Percentiles rank a stretch among this genome's conserved stretches.
Evolutionary conservation across 2,888 invertebrate species (phyloP).

Genomic region (Drosophila ezoana): DNA sequence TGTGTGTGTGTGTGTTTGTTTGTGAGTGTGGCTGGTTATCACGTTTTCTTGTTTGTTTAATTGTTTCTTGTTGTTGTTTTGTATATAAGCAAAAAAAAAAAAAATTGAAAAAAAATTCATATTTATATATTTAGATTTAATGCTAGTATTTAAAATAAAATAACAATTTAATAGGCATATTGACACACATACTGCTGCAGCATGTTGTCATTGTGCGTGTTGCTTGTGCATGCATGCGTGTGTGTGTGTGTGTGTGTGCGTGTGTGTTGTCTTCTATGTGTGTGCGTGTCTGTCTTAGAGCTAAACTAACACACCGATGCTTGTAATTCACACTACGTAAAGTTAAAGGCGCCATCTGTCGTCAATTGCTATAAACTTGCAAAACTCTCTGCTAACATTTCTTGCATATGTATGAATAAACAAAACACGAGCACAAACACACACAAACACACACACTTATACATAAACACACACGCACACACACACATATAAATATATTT

Average conservation of each 20-base stretch:
- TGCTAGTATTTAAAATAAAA: slow-evolving; percentile 73
- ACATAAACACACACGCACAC: slow-evolving; percentile 9
- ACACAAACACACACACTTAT: slow-evolving; percentile 8
- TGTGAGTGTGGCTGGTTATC: slow-evolving; percentile 58
- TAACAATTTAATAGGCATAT: slow-evolving; percentile 75
- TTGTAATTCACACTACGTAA: slow-evolving; percentile 33
- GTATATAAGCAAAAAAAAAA: slow-evolving; percentile 45
- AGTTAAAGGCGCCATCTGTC: slow-evolving; percentile 36
- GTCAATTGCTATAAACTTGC: slow-evolving; percentile 8
- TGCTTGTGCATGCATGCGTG: slow-evolving; percentile 20
- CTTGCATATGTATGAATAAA: slow-evolving; percentile 62
- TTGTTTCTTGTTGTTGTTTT: slow-evolving; percentile 39
- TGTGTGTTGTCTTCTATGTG: slow-evolving; percentile 14
- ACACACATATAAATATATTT: neutral
- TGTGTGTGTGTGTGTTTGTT: slow-evolving; percentile 29
- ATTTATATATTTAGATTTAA: slow-evolving; percentile 42
- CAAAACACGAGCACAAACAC: slow-evolving; percentile 27
- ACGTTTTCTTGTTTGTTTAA: slow-evolving; percentile 59
- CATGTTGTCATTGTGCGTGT: slow-evolving; percentile 39
- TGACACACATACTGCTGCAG: slow-evolving; percentile 61
- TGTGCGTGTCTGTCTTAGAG: slow-evolving; percentile 24
- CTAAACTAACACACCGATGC: slow-evolving; percentile 44
- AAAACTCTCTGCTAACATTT: slow-evolving; percentile 22
- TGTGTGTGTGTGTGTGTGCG: slow-evolving; percentile 22
- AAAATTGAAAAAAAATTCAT: slow-evolving; percentile 25